phyloP scores from a whole-genome alignment of 2,797 vertebrate species.

The Tiaroga cobitis region DNA sequence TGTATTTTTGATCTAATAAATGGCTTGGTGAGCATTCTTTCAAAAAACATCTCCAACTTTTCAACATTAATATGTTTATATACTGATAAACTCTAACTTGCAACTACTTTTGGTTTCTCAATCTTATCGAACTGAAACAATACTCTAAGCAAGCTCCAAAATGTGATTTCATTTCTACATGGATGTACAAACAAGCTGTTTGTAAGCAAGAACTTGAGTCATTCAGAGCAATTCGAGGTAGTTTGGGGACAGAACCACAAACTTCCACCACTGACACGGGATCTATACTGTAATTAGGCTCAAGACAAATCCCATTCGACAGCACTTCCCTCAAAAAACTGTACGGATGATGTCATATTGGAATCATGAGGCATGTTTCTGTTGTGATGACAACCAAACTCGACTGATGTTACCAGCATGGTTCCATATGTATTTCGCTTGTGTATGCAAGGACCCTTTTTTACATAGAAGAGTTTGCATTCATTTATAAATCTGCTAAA shows the following conservation, averaged over 20 bases:
- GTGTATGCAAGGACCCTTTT: not conserved
- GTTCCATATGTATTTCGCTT: slow-evolving; percentile 14
- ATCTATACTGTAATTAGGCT: slow-evolving; percentile 40
- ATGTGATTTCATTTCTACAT: slow-evolving; percentile 1
- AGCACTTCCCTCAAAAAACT: slow-evolving; percentile 40
- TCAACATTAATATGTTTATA: not conserved
- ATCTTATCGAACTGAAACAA: not conserved
- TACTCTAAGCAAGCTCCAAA: not conserved
- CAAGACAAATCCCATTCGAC: slow-evolving; percentile 38
- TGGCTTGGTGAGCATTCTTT: not conserved
- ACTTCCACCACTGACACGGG: slow-evolving; percentile 26
- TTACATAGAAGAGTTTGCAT: not conserved
- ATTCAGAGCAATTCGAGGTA: slow-evolving; percentile 26
- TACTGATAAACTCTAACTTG: not conserved
- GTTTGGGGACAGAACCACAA: slow-evolving; percentile 47
- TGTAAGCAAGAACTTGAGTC: slow-evolving; percentile 22
- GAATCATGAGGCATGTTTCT: slow-evolving; percentile 31
- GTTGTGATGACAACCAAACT: slow-evolving; percentile 22
- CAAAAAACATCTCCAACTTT: not conserved
- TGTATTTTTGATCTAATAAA: not conserved
- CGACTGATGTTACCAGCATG: slow-evolving; percentile 11
- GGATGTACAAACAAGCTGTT: not conserved
- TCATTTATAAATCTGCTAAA: not conserved
- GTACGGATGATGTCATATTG: slow-evolving; percentile 47
- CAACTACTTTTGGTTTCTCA: not conserved